Base-by-base conservation (phyloP, 2,113 vertebrate species). In the Laticauda laticaudata region DNA sequence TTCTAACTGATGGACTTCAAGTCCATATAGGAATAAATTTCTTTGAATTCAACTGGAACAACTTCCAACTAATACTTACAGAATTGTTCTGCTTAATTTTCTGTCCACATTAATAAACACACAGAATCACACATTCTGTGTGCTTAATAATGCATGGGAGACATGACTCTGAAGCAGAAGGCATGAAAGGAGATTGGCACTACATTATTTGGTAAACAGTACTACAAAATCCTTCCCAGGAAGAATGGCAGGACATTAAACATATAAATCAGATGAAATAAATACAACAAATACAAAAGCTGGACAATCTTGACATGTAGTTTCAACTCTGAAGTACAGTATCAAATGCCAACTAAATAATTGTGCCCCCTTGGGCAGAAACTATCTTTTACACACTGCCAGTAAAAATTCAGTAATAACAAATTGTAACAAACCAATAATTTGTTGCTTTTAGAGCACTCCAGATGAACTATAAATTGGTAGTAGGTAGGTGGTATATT, bases 141-240 rank as follows among this genome's bases (percentile, higher is more conserved):
- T 61, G 59, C 3, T 61, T 61, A 61, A 61, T 61, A 69, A 69
- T 69, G 64, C 64, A n/a, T 4, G 3, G 64, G 29, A 14, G 29
- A n/a, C 12, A 69, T n/a, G 64, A 48, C 54, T 87, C 24, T 51
- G 10, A 51, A 26, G 4, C 23, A 87, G 3, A 75, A 91, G 3
- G 34, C 48, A 14, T 54, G 51, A 14, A 24, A 75, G 10, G 4
- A 34, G 18, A 39, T 24, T 91, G 51, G 64, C 29, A 81, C n/a
- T 48, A 45, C 57, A 43, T 90, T 61, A 91, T 56, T 95, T 90
- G 94, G 93, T 95, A 93, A 93, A 96, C 89, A 94, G 53, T 51
- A 39, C 91, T n/a, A 69, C 0, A 4, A 69, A n/a, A 88, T 92
- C 94, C 94, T 95, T 88, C 85, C 95, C 96, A 95, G 29, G 64